Evolutionary conservation across 2,797 vertebrate species (phyloP).

Genomic region (Nasua narica): DNA sequence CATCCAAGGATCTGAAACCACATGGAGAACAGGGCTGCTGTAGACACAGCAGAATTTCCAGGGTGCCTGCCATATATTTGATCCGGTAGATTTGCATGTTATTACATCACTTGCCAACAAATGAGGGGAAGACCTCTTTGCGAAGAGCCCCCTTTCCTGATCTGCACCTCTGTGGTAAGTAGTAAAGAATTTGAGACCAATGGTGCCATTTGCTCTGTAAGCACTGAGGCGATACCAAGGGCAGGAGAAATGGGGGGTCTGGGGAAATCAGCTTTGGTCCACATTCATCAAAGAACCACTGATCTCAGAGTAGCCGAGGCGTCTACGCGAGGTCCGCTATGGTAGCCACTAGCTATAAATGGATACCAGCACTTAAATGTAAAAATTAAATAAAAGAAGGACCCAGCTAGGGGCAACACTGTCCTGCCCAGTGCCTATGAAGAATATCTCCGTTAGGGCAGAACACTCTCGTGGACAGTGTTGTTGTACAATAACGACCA

Average conservation of each 20-base stretch:
- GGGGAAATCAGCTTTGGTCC: background rate
- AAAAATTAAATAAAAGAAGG: background rate
- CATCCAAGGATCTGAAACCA: background rate
- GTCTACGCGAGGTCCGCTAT: background rate
- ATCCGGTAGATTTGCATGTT: background rate
- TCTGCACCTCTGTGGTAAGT: background rate
- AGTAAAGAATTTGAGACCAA: background rate
- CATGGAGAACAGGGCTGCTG: background rate
- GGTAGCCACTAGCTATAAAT: background rate
- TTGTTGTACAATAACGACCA: background rate
- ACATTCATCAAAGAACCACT: background rate
- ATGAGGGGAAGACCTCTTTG: background rate
- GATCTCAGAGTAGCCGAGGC: background rate
- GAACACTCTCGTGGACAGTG: background rate
- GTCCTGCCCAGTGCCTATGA: rapidly evolving
- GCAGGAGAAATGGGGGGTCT: background rate
- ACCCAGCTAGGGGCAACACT: background rate
- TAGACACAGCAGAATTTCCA: too few species aligned
- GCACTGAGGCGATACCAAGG: background rate
- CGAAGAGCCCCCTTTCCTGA: background rate
- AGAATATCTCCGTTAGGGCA: rapidly evolving
- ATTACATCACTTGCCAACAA: background rate
- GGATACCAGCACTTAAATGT: background rate
- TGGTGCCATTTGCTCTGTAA: background rate
- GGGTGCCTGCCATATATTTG: background rate